These are phyloP conservation scores for Macrostomum lignano DNA, from an alignment of 1,140 invertebrate genomes.

Conservation along the genomic window DNA sequence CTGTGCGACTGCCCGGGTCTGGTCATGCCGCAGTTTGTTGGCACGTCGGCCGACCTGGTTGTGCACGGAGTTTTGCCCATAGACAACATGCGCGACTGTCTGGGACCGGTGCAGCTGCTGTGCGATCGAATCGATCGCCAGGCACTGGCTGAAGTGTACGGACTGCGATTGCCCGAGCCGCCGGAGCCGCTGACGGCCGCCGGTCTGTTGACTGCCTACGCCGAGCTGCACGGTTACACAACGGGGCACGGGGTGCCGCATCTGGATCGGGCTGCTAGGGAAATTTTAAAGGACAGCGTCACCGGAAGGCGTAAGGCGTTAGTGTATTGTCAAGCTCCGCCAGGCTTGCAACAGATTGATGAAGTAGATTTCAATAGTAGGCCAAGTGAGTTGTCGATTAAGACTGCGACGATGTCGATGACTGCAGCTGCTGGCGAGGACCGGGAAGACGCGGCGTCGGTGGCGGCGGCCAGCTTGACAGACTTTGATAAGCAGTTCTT, in stretches of 20 bases:
- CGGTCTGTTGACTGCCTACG: constrained; percentile 8
- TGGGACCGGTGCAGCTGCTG: constrained; percentile 36
- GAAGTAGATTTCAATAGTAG: no score
- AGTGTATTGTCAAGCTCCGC: constrained; percentile 53
- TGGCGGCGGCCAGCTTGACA: no score
- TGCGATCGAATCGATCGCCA: constrained; percentile 37
- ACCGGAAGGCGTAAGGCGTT: constrained; percentile 33
- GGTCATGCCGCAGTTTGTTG: constrained; percentile 80
- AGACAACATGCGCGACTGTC: constrained; percentile 62
- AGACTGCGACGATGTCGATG: no score
- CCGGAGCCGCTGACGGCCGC: constrained; percentile 35
- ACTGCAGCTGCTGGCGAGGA: no score
- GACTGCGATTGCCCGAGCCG: constrained; percentile 45
- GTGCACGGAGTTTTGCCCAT: constrained; percentile 78
- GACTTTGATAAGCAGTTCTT: no score
- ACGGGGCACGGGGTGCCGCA: constrained; percentile 73
- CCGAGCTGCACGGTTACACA: constrained; percentile 76
- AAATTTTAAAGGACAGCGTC: constrained; percentile 72
- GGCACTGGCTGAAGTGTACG: constrained; percentile 46
- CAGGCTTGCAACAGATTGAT: constrained; percentile 26
- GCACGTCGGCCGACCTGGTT: constrained; percentile 67
- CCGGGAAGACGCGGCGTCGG: no score
- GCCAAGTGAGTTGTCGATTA: no score
- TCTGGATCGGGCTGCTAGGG: constrained; percentile 52
- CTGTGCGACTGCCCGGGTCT: constrained; percentile 89